Evolutionary conservation across 2,888 invertebrate genomes (phyloP).

Genomic region (Apamea anceps): DNA sequence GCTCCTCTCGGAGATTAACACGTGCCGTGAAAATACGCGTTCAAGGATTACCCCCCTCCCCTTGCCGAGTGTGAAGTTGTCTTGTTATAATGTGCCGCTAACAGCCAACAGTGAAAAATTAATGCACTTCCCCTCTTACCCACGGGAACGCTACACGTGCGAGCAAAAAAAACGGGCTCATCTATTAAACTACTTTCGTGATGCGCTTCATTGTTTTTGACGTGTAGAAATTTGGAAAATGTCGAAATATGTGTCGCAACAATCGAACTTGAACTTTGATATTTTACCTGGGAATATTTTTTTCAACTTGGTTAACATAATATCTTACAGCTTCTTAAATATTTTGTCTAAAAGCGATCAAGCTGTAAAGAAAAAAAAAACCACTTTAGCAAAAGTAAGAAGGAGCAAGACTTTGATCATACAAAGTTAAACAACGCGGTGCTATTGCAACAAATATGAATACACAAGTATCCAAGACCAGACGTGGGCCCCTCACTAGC

Average conservation of each 20-base stretch:
- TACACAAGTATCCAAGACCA: neutral
- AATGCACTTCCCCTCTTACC: slow-evolving; percentile 63
- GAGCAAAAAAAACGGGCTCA: slow-evolving; percentile 26
- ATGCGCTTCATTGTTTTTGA: slow-evolving; percentile 24
- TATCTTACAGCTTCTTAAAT: neutral
- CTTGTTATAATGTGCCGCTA: slow-evolving; percentile 79
- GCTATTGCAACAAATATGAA: slow-evolving; percentile 3
- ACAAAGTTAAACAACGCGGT: neutral
- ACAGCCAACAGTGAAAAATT: slow-evolving; percentile 74
- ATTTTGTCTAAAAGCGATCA: neutral
- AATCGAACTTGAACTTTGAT: neutral
- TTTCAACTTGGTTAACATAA: neutral
- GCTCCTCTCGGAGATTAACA: slow-evolving; percentile 87
- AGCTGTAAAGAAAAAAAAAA: neutral
- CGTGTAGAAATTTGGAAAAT: neutral
- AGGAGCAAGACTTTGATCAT: neutral
- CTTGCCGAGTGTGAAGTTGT: slow-evolving; percentile 82
- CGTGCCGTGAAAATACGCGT: slow-evolving; percentile 85
- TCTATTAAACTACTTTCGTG: slow-evolving; percentile 31
- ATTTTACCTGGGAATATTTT: neutral
- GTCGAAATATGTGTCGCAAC: neutral
- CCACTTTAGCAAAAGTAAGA: neutral
- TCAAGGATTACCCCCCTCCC: slow-evolving; percentile 84
- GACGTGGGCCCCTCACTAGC: neutral
- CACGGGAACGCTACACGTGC: slow-evolving; percentile 64